Base-by-base conservation (phyloP, 2,113 vertebrate species). In the Vulpes vulpes region DNA sequence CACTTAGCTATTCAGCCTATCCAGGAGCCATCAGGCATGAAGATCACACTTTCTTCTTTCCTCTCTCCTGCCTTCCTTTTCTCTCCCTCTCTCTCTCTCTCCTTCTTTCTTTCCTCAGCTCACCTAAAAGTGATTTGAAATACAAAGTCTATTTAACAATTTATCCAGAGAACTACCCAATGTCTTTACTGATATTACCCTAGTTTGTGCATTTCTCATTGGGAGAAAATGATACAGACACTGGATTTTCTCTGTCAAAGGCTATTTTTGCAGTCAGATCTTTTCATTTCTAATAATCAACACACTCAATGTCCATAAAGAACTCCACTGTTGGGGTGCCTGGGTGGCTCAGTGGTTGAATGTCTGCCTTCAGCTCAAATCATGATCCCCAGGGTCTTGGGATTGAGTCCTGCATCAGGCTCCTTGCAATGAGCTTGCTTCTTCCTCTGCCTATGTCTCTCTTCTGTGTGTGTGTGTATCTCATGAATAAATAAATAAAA, bases 41-140 rank as follows among this genome's bases (percentile, higher is more conserved):
- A 60, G 25, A 89, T n/a, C 43, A 55, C 30, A 38, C 23, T n/a
- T 12, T 53, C 30, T 85, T 30, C 59, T 49, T 35, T 59, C 20
- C 51, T 57, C n/a, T 11, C 3, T 69, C 38, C 23, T 8, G 38
- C 53, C 20, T 12, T 91, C 23, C 27, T 35, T 84, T 49, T 49
- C 60, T 35, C 32, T 51, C 51, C 4, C 49, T 5, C 43, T 8
- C 60, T 49, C 60, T 7, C 49, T 5, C 43, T 11, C 15, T 32
- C 51, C 27, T 8, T 57, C 49, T 84, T 62, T 59, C 73, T 49
- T 79, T 79, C 9, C 35, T 73, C 64, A 73, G 23, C 23, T 84
- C 51, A 67, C 80, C 94, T 78, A 84, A 95, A 59, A 91, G 67
- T 35, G n/a, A 57, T 78, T 35, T 84, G 60, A 78, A 94, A 49